phyloP scores from a whole-genome alignment of 2,113 vertebrate species.

The Melanocharis versteri region DNA sequence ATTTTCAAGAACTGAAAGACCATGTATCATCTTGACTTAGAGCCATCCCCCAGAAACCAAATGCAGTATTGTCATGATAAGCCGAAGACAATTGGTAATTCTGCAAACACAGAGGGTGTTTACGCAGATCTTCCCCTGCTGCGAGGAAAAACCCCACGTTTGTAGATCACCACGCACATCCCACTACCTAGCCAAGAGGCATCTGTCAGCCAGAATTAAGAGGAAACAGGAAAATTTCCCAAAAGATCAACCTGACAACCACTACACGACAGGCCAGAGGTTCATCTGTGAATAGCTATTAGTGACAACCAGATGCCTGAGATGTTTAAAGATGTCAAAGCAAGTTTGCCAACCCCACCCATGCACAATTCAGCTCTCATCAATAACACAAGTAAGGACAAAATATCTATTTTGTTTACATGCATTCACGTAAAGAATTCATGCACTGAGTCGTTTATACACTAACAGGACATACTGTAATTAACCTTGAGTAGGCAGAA shows the following conservation, averaged over 20 bases:
- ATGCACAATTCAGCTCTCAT: not conserved
- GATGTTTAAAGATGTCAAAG: not conserved
- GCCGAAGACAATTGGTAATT: rapidly evolving
- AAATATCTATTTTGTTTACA: not conserved
- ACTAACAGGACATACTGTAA: not conserved
- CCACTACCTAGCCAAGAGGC: not conserved
- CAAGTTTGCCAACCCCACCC: not conserved
- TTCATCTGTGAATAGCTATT: not conserved
- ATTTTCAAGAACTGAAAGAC: not conserved
- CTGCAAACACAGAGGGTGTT: not conserved
- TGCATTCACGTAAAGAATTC: not conserved
- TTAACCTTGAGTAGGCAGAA: not conserved
- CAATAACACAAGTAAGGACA: not conserved
- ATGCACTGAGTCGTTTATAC: not conserved
- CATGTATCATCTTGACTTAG: not conserved
- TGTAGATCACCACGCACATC: not conserved
- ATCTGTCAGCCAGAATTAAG: not conserved
- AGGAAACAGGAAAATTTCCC: not conserved
- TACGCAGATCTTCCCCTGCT: not conserved
- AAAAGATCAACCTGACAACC: not conserved
- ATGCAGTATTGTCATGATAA: not conserved
- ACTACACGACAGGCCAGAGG: not conserved
- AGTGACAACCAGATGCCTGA: not conserved
- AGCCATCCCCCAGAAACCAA: not conserved
- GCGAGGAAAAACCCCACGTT: not conserved